A percentile compares a stretch with the other conserved stretches of the same genome.
phyloP scores from a whole-genome alignment of 1,140 invertebrate genomes.

The Trichogramma pretiosum region DNA sequence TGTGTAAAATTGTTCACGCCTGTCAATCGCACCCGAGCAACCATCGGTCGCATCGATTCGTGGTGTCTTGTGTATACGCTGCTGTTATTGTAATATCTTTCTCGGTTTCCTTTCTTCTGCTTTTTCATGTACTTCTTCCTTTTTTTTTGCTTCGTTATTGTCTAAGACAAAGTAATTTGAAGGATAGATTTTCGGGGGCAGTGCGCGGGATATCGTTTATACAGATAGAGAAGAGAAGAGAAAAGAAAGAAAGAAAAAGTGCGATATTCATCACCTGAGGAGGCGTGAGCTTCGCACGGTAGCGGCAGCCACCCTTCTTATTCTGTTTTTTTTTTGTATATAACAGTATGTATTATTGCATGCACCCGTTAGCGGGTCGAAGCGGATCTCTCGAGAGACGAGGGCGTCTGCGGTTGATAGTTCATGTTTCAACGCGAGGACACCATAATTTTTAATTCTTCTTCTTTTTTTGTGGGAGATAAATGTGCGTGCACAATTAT shows the following conservation, averaged over 20 bases:
- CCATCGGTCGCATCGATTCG: no score
- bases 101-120: slow-evolving; percentile 12
- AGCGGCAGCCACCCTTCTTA: not conserved
- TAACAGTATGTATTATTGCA: not conserved
- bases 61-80: no score
- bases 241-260: not conserved
- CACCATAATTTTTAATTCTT: no score
- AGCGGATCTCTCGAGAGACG: no score
- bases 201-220: no score
- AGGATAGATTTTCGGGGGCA: no score
- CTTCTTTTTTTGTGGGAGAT: no score
- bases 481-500: no score
- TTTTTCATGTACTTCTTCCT: not conserved
- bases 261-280: not conserved
- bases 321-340: not conserved
- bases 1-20: slow-evolving; percentile 39
- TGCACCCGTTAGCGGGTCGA: no score
- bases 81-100: slow-evolving; percentile 20
- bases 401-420: no score
- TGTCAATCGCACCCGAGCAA: slow-evolving; percentile 34
- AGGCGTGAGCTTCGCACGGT: not conserved
- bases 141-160: not conserved
- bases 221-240: not conserved
- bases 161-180: no score
- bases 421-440: no score